Conservation (phyloP, 2,888 invertebrate species). For the Caradrina clavipalpis region DNA sequence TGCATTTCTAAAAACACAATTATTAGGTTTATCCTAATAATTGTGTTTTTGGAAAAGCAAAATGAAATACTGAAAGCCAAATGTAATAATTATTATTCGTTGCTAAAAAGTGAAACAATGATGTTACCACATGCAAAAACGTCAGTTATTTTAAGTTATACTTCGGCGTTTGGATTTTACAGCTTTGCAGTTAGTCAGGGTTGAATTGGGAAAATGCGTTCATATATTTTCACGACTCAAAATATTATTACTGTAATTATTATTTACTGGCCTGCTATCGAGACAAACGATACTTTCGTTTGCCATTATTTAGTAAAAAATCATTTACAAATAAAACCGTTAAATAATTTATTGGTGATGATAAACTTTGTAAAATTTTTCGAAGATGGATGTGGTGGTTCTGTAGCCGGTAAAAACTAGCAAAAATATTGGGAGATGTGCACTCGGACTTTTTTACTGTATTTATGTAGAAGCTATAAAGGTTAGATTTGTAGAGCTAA, state of each 20-base stretch:
- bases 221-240: constrained; percentile 1
- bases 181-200: not conserved
- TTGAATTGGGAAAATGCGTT: not conserved
- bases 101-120: not conserved
- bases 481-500: too few species aligned
- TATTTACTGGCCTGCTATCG: constrained; percentile 21
- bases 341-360: too few species aligned
- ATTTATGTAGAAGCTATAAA: too few species aligned
- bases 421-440: too few species aligned
- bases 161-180: not conserved
- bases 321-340: too few species aligned
- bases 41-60: not conserved
- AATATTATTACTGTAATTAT: constrained; percentile 14
- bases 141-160: not conserved
- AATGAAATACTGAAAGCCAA: not conserved
- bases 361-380: too few species aligned
- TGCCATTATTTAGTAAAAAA: not conserved
- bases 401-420: too few species aligned
- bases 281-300: not conserved
- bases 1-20: too few species aligned
- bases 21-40: too few species aligned
- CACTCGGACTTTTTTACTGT: too few species aligned
- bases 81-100: too few species aligned
- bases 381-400: too few species aligned
- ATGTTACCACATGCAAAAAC: not conserved